Base-by-base conservation (phyloP, 2,797 vertebrate genomes). In the Manis crassicaudata region DNA sequence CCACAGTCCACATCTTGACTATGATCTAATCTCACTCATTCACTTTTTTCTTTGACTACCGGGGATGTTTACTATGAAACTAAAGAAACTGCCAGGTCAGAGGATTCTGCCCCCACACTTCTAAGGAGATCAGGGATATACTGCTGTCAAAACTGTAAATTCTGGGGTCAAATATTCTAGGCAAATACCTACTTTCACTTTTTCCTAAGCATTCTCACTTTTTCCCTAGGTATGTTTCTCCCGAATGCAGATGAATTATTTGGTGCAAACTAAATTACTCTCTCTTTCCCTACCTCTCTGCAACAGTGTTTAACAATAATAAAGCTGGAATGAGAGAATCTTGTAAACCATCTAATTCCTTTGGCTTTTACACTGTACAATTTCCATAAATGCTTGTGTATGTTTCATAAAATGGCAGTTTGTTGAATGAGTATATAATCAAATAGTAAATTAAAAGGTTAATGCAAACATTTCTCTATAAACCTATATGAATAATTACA, bases 371-470 rank as follows among this genome's bases (percentile, higher is more conserved):
- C 67, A 62, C 88, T 68, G 76, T 40, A 62, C 3, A 94, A 60
- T 54, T 92, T 92, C 29, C 5, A 94, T 87, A 86, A 85, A 60
- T 52, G 1, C 86, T 65, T 72, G 20, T 12, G 60, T 88, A 17
- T 32, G 46, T 86, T 87, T 85, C 20, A 68, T 77, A 92, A 90
- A 54, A 37, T 65, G 14, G 23, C 70, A 35, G 25, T 73, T 87
- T 96, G 35, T 70, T 82, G 23, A 96, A 76, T 72, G 29, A 79
- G 9, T 87, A 86, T 82, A 72, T 52, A 81, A 88, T 32, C 54
- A 89, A 7, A 87, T 46, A 90, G 8, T 56, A 85, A 43, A 84
- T 76, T 90, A 67, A 92, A 95, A 95, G 11, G 18, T 92, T 40
- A 72, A 63, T 58, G 3, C 2, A 65, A 80, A 80, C 11, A 84